These are phyloP conservation scores for Tenrec ecaudatus DNA, from an alignment of 2,113 vertebrate species.

Conservation along the genomic window DNA sequence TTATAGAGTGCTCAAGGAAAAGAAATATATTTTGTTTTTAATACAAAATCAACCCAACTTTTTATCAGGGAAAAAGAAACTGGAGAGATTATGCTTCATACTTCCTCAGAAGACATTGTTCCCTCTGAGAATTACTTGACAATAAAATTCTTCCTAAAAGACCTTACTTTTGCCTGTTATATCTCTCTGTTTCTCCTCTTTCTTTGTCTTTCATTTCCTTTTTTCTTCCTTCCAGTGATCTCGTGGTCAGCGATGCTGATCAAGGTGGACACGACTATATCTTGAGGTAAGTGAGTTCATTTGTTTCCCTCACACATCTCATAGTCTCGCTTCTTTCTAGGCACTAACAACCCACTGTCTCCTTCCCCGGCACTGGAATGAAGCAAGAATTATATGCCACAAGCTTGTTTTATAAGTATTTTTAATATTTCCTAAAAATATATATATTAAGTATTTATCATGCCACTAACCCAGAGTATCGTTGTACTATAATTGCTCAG, in stretches of 20 bases:
- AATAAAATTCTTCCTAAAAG: conserved; percentile 44
- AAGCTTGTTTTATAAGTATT: neutral
- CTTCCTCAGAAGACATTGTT: conserved; percentile 5
- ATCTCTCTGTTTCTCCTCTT: conserved; percentile 34
- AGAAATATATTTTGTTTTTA: conserved; percentile 58
- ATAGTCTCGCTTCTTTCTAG: neutral
- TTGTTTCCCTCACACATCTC: neutral
- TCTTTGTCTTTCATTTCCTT: conserved; percentile 20
- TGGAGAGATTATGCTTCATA: conserved; percentile 16
- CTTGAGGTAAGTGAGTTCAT: neutral
- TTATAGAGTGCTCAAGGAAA: conserved; percentile 62
- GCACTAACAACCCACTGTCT: neutral
- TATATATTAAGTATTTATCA: neutral
- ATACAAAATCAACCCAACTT: conserved; percentile 62
- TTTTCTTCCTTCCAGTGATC: conserved; percentile 19
- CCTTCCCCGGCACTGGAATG: neutral
- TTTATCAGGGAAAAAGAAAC: neutral
- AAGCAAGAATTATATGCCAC: neutral
- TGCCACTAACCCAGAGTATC: neutral
- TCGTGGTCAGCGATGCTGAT: neutral
- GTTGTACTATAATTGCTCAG: neutral
- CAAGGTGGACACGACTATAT: neutral
- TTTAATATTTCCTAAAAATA: conserved; percentile 46
- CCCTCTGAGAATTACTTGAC: conserved; percentile 24
- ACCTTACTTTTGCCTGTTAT: conserved; percentile 7